These are phyloP conservation scores for Myotis lucifugus DNA, from an alignment of 2,113 vertebrate species.

Conservation along the genomic window DNA sequence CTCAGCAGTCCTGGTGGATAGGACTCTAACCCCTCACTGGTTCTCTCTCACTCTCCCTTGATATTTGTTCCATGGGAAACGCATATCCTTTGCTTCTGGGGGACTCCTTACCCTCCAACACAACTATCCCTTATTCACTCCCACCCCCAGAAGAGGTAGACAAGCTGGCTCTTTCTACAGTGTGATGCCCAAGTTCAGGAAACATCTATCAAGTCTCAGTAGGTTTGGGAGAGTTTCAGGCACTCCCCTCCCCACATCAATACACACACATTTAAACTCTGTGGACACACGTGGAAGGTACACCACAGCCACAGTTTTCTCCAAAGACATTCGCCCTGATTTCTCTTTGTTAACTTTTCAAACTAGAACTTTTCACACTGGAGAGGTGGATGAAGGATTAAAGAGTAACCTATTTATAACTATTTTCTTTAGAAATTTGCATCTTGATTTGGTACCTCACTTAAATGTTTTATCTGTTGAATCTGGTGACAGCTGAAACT, in stretches of 20 bases:
- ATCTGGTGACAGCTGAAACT: neutral
- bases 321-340: neutral
- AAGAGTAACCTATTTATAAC: neutral
- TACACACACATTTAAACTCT: neutral
- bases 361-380: neutral
- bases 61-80: neutral
- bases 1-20: neutral
- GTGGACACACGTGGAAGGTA: no score
- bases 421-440: neutral
- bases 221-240: neutral
- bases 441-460: neutral
- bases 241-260: no score
- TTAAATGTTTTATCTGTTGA: neutral
- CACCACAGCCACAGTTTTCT: neutral
- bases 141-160: neutral
- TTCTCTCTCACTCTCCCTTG: neutral
- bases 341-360: neutral
- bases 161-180: neutral
- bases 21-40: neutral
- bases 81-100: neutral
- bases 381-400: neutral
- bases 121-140: neutral
- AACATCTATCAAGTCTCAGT: neutral
- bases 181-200: neutral
- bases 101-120: neutral